phyloP scores from a whole-genome alignment of 2,888 invertebrate genomes.

The Patella pellucida region DNA sequence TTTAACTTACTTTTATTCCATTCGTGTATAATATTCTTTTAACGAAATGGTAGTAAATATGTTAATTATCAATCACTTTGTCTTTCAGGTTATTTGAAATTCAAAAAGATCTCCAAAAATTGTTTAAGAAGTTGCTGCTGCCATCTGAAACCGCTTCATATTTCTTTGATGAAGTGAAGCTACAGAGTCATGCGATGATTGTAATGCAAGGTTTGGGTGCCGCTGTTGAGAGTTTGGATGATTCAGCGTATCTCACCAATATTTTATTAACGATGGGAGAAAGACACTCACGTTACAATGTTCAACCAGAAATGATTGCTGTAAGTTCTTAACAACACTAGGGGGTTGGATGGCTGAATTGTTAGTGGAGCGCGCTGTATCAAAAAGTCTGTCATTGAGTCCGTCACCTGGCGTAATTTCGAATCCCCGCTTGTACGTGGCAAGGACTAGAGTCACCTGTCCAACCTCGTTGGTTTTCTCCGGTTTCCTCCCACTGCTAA shows the following conservation, averaged over 20 bases:
- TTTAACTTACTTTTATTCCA: no score
- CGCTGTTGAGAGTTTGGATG: conserved; percentile 66
- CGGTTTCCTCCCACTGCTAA: no score
- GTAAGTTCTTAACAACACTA: conserved; percentile 39
- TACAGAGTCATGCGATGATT: conserved; percentile 58
- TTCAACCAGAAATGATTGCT: conserved; percentile 48
- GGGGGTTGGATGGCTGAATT: no score
- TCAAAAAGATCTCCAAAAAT: conserved; percentile 52
- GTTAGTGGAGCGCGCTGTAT: no score
- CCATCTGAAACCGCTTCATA: conserved; percentile 38
- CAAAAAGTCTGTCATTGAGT: no score
- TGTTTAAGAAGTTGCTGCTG: conserved; percentile 47
- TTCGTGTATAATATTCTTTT: no score
- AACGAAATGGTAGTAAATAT: no score
- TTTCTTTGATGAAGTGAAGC: conserved; percentile 50
- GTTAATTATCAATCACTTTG: background rate
- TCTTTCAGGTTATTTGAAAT: conserved; percentile 53
- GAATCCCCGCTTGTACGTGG: no score
- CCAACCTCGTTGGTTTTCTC: no score
- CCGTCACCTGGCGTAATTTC: no score
- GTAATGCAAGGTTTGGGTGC: conserved; percentile 68
- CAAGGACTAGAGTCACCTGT: no score
- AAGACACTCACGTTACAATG: conserved; percentile 51
- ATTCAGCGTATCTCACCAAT: conserved; percentile 56
- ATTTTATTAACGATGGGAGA: conserved; percentile 55